phyloP scores from a whole-genome alignment of 2,797 vertebrate genomes.

The Galagoides demidoff region DNA sequence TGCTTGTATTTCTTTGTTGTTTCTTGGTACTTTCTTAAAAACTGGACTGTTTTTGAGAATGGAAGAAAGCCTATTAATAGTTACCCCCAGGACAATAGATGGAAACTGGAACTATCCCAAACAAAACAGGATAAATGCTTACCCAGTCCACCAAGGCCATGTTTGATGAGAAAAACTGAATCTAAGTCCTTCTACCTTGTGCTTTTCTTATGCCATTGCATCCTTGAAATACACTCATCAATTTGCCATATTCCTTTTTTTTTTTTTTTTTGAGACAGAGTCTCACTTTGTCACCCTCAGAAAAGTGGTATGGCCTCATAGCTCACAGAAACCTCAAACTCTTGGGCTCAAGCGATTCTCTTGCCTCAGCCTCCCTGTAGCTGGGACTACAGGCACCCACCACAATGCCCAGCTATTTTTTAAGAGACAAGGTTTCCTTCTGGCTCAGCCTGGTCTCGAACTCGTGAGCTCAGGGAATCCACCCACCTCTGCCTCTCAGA shows the following conservation, averaged over 20 bases:
- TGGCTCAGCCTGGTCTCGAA: too few species aligned
- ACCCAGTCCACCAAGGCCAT: neutral
- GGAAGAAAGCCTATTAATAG: neutral
- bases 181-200: neutral
- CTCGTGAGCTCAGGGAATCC: too few species aligned
- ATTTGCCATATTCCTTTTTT: neutral
- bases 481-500: too few species aligned
- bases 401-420: too few species aligned
- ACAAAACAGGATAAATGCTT: neutral
- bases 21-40: neutral
- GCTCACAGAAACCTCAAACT: too few species aligned
- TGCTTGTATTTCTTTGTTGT: neutral
- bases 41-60: neutral
- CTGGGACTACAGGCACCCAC: too few species aligned
- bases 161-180: neutral
- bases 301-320: too few species aligned
- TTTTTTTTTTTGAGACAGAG: too few species aligned
- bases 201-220: neutral
- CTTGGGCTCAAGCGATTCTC: too few species aligned
- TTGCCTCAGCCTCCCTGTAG: too few species aligned
- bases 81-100: neutral
- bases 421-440: too few species aligned
- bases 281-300: too few species aligned
- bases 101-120: neutral
- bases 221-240: neutral